Percentiles rank a stretch among this genome's conserved stretches.
Conservation (phyloP, 2,888 invertebrate species). For the Priapulus caudatus region DNA sequence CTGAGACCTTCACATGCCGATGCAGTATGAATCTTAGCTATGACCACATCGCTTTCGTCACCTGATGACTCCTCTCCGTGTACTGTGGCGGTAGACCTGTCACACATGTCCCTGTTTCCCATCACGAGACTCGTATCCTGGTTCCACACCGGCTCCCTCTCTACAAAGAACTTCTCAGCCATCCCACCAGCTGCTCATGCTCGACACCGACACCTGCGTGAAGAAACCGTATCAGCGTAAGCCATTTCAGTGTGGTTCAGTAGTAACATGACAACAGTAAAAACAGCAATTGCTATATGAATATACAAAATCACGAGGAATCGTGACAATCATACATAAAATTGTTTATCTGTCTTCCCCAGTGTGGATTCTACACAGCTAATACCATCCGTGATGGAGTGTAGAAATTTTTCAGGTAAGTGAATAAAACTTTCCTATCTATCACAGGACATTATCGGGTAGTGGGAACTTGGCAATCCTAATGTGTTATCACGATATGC, state of each 20-base stretch:
- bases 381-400: slow-evolving; percentile 87
- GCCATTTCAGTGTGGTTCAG: too few relatives aligned
- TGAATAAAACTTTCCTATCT: slow-evolving; percentile 59
- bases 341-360: not conserved
- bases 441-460: slow-evolving; percentile 63
- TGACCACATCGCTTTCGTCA: too few relatives aligned
- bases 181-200: slow-evolving; percentile 68
- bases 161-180: slow-evolving; percentile 67
- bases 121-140: slow-evolving; percentile 33
- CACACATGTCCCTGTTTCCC: slow-evolving; percentile 38
- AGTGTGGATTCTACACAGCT: slow-evolving; percentile 88
- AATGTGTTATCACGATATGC: slow-evolving; percentile 86
- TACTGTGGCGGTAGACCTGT: slow-evolving; percentile 79
- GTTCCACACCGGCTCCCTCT: slow-evolving; percentile 67
- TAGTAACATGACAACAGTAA: not conserved
- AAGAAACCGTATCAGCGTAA: too few relatives aligned
- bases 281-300: slow-evolving; percentile 7
- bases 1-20: too few relatives aligned
- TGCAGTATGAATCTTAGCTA: too few relatives aligned
- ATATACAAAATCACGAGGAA: too few relatives aligned
- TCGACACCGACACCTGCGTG: slow-evolving; percentile 52
- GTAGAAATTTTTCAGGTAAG: slow-evolving; percentile 77
- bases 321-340: not conserved
- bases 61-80: too few relatives aligned
- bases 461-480: slow-evolving; percentile 86